phyloP scores from a whole-genome alignment of 1,140 invertebrate species.

The Phthorimaea operculella region DNA sequence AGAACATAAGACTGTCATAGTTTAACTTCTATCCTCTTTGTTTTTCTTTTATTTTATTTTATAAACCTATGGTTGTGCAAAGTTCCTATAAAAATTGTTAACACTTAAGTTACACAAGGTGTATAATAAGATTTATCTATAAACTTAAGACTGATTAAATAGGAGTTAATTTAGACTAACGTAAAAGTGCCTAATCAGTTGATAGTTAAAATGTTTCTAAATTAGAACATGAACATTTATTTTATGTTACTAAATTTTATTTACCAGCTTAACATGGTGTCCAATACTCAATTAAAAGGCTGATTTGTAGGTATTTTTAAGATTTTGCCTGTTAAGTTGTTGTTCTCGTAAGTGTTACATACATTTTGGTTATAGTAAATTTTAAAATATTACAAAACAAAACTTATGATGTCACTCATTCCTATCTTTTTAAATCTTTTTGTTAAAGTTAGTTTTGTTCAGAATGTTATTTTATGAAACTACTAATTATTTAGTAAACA shows the following conservation, averaged over 20 bases:
- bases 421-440: no score
- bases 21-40: slow-evolving; percentile 20
- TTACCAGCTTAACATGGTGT: background rate
- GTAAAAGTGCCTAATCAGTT: background rate
- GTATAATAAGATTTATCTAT: background rate
- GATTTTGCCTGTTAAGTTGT: no score
- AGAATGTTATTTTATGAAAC: no score
- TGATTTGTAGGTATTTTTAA: no score
- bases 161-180: background rate
- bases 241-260: background rate
- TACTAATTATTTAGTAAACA: no score
- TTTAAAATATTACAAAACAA: no score
- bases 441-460: no score
- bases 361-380: no score
- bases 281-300: no score
- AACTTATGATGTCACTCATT: no score
- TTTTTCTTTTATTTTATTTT: slow-evolving; percentile 1
- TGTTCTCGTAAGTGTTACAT: no score
- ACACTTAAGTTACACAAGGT: background rate
- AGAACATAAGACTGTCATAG: slow-evolving; percentile 36
- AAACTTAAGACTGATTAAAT: background rate
- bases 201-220: background rate
- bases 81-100: background rate
- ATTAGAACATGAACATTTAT: background rate
- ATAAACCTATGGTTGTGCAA: background rate